Percentiles rank a stretch among this genome's conserved stretches.
Evolutionary conservation across 35 echinoderm and acorn worm genomes (phyloP).

Genomic region (Ptychodera flava): DNA sequence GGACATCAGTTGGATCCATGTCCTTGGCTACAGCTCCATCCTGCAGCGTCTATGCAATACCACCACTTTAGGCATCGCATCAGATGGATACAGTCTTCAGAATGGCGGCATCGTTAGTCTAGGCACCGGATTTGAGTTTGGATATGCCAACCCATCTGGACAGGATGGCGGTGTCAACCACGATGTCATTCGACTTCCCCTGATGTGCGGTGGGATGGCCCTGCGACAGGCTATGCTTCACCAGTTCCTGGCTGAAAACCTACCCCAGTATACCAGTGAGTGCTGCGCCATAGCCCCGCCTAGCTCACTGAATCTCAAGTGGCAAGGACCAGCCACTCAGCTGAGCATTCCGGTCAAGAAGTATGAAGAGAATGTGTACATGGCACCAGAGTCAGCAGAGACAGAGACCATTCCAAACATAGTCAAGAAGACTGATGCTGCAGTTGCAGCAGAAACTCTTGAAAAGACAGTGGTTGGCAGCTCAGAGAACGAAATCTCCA

Average conservation of each 20-base stretch:
- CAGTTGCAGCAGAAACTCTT: background rate
- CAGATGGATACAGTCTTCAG: background rate
- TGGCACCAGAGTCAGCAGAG: background rate
- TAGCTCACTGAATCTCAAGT: constrained; percentile 12
- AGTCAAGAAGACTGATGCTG: background rate
- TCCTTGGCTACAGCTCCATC: constrained; percentile 77
- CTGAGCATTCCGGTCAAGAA: background rate
- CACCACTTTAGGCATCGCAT: constrained; percentile 37
- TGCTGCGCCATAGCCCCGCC: constrained; percentile 67
- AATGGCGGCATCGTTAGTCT: constrained; percentile 31
- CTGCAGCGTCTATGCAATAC: constrained; percentile 79
- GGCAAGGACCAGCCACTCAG: background rate
- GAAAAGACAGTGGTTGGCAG: constrained; percentile 32
- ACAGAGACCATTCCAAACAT: background rate
- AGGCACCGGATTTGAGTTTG: constrained; percentile 29
- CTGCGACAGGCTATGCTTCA: constrained; percentile 64
- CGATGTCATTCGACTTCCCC: constrained; percentile 65
- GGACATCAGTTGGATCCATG: constrained; percentile 74
- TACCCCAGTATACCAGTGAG: constrained; percentile 37
- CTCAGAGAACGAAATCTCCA: constrained; percentile 59
- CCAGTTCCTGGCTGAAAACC: constrained; percentile 54
- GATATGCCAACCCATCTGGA: constrained; percentile 28
- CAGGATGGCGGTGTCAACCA: constrained; percentile 42
- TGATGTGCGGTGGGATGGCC: constrained; percentile 43
- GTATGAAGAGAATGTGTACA: background rate